Percentiles rank a stretch among this genome's conserved stretches.
These are phyloP conservation scores for Anoplolepis gracilipes DNA, from an alignment of 1,140 invertebrate species.

Conservation along the genomic window DNA sequence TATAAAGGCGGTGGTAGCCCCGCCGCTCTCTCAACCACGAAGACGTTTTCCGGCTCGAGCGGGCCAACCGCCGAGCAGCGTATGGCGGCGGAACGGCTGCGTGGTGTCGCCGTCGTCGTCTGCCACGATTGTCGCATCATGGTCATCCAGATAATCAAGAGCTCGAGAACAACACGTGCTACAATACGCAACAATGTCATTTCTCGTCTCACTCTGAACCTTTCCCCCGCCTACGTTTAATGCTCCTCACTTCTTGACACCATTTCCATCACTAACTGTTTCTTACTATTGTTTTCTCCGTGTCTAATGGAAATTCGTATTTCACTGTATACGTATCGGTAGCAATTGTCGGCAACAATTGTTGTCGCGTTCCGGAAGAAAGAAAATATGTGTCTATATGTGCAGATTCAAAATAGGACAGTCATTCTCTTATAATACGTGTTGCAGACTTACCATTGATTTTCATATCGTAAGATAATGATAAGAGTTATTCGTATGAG, in stretches of 20 bases:
- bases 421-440: constrained; percentile 13
- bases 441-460: background rate
- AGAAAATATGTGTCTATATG: background rate
- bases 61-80: constrained; percentile 76
- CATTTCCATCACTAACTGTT: background rate
- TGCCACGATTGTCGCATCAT: constrained; percentile 98
- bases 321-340: background rate
- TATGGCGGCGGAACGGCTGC: constrained; percentile 87
- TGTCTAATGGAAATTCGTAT: background rate
- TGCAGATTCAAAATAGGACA: constrained; percentile 1
- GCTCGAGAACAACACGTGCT: constrained; percentile 91
- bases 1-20: constrained; percentile 79
- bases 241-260: background rate
- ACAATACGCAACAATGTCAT: constrained; percentile 92
- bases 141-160: constrained; percentile 96
- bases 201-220: constrained; percentile 92
- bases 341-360: constrained; percentile 22
- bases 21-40: constrained; percentile 77
- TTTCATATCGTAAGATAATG: constrained; percentile 6
- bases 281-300: constrained; percentile 7
- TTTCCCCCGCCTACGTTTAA: constrained; percentile 91
- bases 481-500: background rate
- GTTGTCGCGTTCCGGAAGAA: background rate
- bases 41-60: constrained; percentile 76
- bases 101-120: constrained; percentile 94